A percentile compares a stretch with the other conserved stretches of the same genome.
phyloP scores from a whole-genome alignment of 2,888 invertebrate genomes.

The Polyommatus iphigenia region DNA sequence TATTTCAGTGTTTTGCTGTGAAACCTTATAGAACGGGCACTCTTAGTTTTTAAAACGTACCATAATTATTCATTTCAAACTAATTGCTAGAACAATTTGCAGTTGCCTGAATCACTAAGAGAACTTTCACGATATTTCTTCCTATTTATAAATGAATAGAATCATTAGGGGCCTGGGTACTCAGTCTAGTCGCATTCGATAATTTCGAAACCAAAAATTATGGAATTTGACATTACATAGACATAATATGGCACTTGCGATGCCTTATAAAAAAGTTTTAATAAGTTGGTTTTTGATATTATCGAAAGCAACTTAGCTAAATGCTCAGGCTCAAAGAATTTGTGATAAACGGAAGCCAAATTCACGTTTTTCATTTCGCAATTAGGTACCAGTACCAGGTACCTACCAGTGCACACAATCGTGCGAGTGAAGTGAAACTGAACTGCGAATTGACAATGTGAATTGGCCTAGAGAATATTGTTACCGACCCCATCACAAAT shows the following conservation, averaged over 20 bases:
- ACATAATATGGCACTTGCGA: too few species aligned
- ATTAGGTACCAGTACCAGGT: neutral
- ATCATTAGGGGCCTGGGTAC: constrained; percentile 39
- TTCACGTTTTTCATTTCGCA: neutral
- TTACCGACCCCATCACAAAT: constrained; percentile 68
- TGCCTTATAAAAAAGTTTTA: too few species aligned
- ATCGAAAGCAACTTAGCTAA: neutral
- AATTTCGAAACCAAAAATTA: neutral
- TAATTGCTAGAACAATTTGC: constrained; percentile 31
- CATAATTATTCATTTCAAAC: constrained; percentile 27
- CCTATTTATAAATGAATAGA: constrained; percentile 22
- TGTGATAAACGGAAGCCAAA: neutral
- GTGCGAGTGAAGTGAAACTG: neutral
- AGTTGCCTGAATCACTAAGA: constrained; percentile 15
- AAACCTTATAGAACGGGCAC: constrained; percentile 34
- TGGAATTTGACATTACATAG: too few species aligned
- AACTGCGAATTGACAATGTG: neutral
- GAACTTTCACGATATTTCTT: constrained; percentile 24
- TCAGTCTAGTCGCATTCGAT: neutral
- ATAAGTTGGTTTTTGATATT: too few species aligned
- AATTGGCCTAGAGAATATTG: constrained; percentile 39
- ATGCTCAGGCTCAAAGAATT: neutral
- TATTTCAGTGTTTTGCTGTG: constrained; percentile 32
- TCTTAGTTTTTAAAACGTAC: constrained; percentile 23
- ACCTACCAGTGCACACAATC: too few species aligned